These are phyloP conservation scores for Ataeniobius toweri DNA, from an alignment of 2,797 vertebrate genomes.

Conservation along the genomic window DNA sequence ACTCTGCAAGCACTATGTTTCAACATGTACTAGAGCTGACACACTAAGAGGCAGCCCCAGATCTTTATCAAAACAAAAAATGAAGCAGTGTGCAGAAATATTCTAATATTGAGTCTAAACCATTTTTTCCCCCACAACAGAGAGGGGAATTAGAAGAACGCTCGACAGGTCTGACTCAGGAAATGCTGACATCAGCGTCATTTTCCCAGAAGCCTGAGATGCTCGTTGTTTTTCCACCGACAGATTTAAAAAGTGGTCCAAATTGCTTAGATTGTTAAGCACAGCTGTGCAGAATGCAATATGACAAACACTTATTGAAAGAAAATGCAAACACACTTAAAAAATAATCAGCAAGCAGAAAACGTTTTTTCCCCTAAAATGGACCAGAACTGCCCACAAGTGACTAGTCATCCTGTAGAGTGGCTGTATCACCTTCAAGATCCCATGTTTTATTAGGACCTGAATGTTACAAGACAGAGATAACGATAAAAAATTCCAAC, in stretches of 20 bases:
- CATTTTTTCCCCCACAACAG: constrained; percentile 18
- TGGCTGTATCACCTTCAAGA: not conserved
- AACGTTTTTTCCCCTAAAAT: not conserved
- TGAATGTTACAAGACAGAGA: constrained; percentile 28
- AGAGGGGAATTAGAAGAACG: constrained; percentile 36
- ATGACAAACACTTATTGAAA: not conserved
- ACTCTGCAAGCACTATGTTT: constrained; percentile 25
- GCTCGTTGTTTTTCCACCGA: constrained; percentile 51
- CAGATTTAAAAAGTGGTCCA: constrained; percentile 28
- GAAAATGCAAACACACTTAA: not conserved
- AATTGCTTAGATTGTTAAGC: constrained; percentile 19
- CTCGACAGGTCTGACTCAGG: constrained; percentile 70
- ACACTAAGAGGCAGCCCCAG: constrained; percentile 13
- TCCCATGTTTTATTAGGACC: constrained; percentile 17
- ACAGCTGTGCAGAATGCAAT: not conserved
- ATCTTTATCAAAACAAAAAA: constrained; percentile 17
- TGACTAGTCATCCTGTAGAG: not conserved
- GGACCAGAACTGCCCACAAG: not conserved
- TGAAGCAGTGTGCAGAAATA: constrained; percentile 6
- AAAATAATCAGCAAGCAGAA: not conserved
- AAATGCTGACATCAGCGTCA: constrained; percentile 74
- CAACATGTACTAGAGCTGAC: constrained; percentile 12
- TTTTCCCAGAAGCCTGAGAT: constrained; percentile 72
- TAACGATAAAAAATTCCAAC: constrained; percentile 19
- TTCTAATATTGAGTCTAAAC: constrained; percentile 8